These are phyloP conservation scores for Nyctibius bracteatus DNA, from an alignment of 2,113 vertebrate genomes.

Conservation along the genomic window DNA sequence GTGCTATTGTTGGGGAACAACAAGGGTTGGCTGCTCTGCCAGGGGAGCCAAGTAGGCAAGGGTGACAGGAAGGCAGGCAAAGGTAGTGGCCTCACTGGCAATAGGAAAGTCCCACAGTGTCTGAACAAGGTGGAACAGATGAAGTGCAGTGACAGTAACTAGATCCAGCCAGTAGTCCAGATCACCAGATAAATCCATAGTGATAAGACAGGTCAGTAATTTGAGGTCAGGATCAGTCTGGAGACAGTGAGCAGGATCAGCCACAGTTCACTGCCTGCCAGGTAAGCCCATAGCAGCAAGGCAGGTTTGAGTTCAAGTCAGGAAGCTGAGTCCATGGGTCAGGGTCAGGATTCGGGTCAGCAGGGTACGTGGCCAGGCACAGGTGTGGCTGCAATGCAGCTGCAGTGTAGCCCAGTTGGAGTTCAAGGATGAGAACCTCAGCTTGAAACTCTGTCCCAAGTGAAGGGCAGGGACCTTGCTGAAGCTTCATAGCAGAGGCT, in stretches of 20 bases:
- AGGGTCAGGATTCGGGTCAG: not conserved
- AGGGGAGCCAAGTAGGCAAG: not conserved
- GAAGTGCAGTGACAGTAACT: not conserved
- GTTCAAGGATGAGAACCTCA: not conserved
- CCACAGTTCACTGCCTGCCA: not conserved
- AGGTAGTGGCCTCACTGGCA: not conserved
- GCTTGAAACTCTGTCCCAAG: not conserved
- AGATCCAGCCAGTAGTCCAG: not conserved
- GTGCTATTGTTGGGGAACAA: not conserved
- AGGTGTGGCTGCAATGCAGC: not conserved
- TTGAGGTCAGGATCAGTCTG: not conserved
- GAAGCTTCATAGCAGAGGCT: not conserved
- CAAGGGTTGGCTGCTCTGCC: not conserved
- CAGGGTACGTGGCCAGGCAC: accelerated
- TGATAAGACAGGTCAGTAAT: not conserved
- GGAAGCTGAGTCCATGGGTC: not conserved
- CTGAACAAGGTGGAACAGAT: not conserved
- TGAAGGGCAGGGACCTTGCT: not conserved
- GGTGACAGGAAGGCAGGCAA: not conserved
- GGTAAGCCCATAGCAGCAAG: not conserved
- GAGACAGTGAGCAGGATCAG: not conserved
- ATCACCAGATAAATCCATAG: not conserved
- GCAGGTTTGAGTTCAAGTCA: not conserved
- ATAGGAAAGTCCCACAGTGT: not conserved
- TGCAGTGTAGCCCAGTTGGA: not conserved